Base-by-base conservation (phyloP, 2,888 invertebrate species). In the Calameuta pallipes region DNA sequence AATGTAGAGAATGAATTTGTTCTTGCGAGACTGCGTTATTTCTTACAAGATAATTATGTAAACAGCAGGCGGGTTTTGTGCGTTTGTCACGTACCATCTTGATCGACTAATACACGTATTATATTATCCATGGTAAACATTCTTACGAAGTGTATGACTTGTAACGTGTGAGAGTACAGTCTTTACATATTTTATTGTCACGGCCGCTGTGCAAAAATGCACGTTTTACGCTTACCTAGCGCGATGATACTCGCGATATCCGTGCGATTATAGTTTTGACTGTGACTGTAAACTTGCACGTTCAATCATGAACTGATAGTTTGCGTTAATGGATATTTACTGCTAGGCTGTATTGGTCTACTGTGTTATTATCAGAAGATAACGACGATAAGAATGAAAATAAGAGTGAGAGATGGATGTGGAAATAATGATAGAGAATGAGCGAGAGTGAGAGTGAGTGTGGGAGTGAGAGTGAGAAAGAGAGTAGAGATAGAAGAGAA, bases 11-110 rank as follows among this genome's bases (percentile, higher is more conserved):
- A 79, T 73, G 75, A 81, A 75, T 75, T 76, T 82, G 78, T 77
- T 74, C 74, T 78, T 77, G 81, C 71, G 75, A 83, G 81, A 56
- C 75, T 76, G 78, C 80, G 80, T 81, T 81, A 76, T 80, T 81
- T 80, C 80, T 77, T 81, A 76, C 80, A 75, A 56, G 71, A 23
- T 23, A 15, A 56, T 56, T 56, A 23, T 56, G 56, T 56, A 56
- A 56, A 41, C 23, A 23, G 23, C 56, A 56, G 23, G 23, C 15
- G 56, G 56, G 23, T 56, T 23, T 56, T 56, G 23, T 56, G 56
- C 56, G 23, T 56, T 56, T 15, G 23, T 56, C 23, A 56, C 56
- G 56, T 56, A 56, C 56, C 23, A 56, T 23, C 56, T 56, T 23
- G 56, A 56, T 56, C 56, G 56, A 56, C 56, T 56, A 23, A 23